These are phyloP conservation scores for Campaea margaritaria DNA, from an alignment of 2,888 invertebrate genomes.

Conservation along the genomic window DNA sequence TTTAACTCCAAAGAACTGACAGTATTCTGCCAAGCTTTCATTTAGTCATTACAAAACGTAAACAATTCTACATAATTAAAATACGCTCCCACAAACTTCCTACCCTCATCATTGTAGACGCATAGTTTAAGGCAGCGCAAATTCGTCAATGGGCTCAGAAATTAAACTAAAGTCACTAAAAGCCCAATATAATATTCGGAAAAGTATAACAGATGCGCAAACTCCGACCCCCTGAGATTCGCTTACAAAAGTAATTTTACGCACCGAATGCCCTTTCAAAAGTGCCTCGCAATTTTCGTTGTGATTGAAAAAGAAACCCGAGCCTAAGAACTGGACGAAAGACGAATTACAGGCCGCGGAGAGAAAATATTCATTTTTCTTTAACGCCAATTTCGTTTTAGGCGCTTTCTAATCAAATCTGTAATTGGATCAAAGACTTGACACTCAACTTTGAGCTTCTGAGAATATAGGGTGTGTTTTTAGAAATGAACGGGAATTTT, in stretches of 20 bases:
- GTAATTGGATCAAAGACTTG: slow-evolving; percentile 15
- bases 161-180: slow-evolving; percentile 17
- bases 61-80: no score
- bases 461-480: not conserved
- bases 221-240: slow-evolving; percentile 16
- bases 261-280: slow-evolving; percentile 29
- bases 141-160: not conserved
- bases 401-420: slow-evolving; percentile 2
- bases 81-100: not conserved
- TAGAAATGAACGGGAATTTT: slow-evolving; percentile 10
- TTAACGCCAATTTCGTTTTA: not conserved
- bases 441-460: slow-evolving; percentile 14
- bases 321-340: slow-evolving; percentile 19
- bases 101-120: not conserved
- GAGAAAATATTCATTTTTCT: not conserved
- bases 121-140: not conserved
- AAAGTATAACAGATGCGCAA: slow-evolving; percentile 10
- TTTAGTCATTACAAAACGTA: no score
- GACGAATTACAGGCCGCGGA: slow-evolving; percentile 6
- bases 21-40: no score
- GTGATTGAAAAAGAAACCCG: slow-evolving; percentile 38
- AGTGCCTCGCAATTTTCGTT: slow-evolving; percentile 30
- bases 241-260: slow-evolving; percentile 40
- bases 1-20: no score
- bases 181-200: slow-evolving; percentile 21